These are phyloP conservation scores for Heliothis virescens DNA, from an alignment of 1,140 invertebrate species.

Conservation along the genomic window DNA sequence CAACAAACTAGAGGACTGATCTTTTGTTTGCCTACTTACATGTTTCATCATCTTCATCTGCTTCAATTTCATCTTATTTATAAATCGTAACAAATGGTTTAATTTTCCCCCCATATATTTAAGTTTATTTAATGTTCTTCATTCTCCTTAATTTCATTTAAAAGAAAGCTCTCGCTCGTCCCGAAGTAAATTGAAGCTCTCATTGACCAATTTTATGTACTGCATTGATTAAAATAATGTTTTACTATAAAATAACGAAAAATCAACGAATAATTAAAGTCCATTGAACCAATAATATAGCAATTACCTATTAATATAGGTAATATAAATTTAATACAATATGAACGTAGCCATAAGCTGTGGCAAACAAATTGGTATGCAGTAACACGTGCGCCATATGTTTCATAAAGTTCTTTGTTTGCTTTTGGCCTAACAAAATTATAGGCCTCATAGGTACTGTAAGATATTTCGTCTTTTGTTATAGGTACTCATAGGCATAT, in stretches of 20 bases:
- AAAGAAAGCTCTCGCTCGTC: no score
- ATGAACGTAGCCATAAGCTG: neutral
- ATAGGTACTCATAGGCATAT: neutral
- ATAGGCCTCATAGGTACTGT: neutral
- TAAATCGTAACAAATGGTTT: no score
- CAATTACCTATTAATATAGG: neutral
- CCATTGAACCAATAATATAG: neutral
- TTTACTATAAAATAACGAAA: no score
- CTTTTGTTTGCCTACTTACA: neutral
- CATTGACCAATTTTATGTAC: no score
- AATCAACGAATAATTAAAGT: neutral
- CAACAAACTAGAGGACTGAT: neutral
- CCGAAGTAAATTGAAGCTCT: no score
- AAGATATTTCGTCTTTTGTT: no score
- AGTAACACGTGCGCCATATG: conserved; percentile 20
- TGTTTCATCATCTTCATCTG: no score
- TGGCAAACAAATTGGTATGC: conserved; percentile 16
- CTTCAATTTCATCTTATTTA: no score
- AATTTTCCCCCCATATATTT: no score
- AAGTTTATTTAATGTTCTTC: no score
- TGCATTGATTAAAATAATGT: no score
- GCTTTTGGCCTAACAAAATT: conserved; percentile 5
- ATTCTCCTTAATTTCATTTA: no score
- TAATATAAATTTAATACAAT: conserved; percentile 7
- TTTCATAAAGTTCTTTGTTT: neutral